Percentiles rank a stretch among this genome's conserved stretches.
Evolutionary conservation across 1,140 invertebrate species (phyloP).

Genomic region (Steinernema khuongi): DNA sequence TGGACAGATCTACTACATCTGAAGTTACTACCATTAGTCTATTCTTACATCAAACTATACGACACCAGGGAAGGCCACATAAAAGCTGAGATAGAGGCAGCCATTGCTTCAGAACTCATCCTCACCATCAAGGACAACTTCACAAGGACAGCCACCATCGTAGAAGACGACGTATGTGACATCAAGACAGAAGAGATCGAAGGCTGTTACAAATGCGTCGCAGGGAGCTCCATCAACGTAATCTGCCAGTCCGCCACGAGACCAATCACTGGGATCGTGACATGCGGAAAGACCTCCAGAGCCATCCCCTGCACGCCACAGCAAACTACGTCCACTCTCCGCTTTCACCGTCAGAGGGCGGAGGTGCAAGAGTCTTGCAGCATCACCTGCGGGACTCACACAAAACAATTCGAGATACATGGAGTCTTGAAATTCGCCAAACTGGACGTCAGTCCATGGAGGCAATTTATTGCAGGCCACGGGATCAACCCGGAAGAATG

Average conservation of each 20-base stretch:
- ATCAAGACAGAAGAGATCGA: not conserved
- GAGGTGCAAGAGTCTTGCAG: not conserved
- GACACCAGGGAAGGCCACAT: not conserved
- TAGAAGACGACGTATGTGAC: not conserved
- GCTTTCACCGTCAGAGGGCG: not conserved
- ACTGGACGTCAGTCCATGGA: not conserved
- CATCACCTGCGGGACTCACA: not conserved
- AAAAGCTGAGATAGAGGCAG: not conserved
- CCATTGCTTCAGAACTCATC: not conserved
- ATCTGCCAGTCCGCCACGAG: not conserved
- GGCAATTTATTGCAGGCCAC: not conserved
- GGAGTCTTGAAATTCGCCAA: not conserved
- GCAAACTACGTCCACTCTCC: not conserved
- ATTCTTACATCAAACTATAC: not conserved
- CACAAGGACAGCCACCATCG: not conserved
- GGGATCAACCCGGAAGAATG: too few relatives aligned
- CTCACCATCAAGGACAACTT: not conserved
- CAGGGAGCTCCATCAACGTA: not conserved
- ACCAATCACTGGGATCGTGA: not conserved
- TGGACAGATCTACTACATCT: too few relatives aligned
- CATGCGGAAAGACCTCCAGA: not conserved
- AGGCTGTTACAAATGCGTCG: not conserved
- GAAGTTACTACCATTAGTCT: not conserved
- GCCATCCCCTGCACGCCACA: not conserved
- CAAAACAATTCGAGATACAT: not conserved